These are phyloP conservation scores for Sebastes iracundus DNA, from an alignment of 2,797 vertebrate genomes.

Conservation along the genomic window DNA sequence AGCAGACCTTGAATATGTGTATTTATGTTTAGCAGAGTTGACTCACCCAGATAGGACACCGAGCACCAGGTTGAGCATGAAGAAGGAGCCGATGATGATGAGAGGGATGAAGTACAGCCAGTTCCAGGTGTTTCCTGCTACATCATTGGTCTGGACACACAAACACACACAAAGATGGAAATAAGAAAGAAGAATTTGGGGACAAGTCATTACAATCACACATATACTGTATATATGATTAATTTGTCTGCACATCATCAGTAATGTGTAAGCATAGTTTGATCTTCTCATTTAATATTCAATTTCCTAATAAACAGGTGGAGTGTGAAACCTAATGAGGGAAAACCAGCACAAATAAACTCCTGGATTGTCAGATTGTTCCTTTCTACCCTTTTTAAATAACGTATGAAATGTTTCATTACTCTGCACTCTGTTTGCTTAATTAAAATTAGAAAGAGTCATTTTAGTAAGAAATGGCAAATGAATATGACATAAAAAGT, in stretches of 20 bases:
- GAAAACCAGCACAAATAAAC: background rate
- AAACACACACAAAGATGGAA: background rate
- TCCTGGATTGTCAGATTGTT: background rate
- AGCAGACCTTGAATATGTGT: background rate
- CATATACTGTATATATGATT: background rate
- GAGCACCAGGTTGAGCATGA: conserved; percentile 98
- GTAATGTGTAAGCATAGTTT: background rate
- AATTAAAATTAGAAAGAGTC: background rate
- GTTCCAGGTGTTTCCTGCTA: conserved; percentile 94
- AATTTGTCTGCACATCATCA: background rate
- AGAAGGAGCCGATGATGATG: conserved; percentile 99
- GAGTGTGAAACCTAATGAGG: background rate
- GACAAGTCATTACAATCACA: background rate
- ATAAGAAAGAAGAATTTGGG: background rate
- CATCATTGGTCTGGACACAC: conserved; percentile 88
- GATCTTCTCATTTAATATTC: accelerated
- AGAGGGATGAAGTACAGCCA: conserved; percentile 99
- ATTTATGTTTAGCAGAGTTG: too few relatives aligned
- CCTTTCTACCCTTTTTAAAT: background rate
- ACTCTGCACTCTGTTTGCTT: background rate
- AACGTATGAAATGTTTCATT: background rate
- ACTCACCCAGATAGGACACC: conserved; percentile 91
- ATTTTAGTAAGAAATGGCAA: background rate
- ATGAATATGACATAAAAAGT: background rate
- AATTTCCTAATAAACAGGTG: background rate